Base-by-base conservation (phyloP, 2,113 vertebrate genomes). In the Tor tambroides region DNA sequence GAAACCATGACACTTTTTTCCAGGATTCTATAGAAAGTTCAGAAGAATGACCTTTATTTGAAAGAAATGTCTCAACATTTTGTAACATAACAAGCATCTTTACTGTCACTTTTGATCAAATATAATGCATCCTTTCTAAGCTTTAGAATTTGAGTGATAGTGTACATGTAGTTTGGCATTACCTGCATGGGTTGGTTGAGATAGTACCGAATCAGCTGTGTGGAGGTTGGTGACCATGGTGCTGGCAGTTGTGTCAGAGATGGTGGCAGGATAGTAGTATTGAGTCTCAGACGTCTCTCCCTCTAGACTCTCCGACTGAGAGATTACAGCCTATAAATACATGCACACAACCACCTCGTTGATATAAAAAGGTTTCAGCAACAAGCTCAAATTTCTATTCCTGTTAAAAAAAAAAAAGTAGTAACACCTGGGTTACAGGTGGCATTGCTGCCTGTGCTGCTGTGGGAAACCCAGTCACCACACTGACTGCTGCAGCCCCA, bases 401-500 rank as follows among this genome's bases (percentile, higher is more conserved):
- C 2, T 0, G 12, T 76, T 46, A 9, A 46, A 23, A 38, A 82
- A 12, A 23, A 80, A n/a, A n/a, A n/a, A n/a, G n/a, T n/a, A n/a
- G 5, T 41, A 41, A 75, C 92, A 98, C 97, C 96, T 98, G 96
- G 43, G 97, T 96, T 92, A 98, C 96, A 35, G 77, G 15, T 10
- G 86, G 84, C 2, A 67, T 65, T 5, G n/a, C 84, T 19, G 96
- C 91, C 87, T 97, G 97, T 0, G 96, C 83, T 19, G 93, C 90
- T 2, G 96, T 94, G 0, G 97, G 97, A 80, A 98, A 98, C 5
- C 97, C 97, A 4, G 95, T 80, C 17, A 95, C 95, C 65, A 96
- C 91, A 65, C 97, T 98, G 92, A 98, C 97, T 21, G 97, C 97
- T 0, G 95, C 94, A 21, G 94, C 91, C 65, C 96, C 97, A 59